These are phyloP conservation scores for Andinoacara biseriatus DNA, from an alignment of 2,113 vertebrate genomes.

Conservation along the genomic window DNA sequence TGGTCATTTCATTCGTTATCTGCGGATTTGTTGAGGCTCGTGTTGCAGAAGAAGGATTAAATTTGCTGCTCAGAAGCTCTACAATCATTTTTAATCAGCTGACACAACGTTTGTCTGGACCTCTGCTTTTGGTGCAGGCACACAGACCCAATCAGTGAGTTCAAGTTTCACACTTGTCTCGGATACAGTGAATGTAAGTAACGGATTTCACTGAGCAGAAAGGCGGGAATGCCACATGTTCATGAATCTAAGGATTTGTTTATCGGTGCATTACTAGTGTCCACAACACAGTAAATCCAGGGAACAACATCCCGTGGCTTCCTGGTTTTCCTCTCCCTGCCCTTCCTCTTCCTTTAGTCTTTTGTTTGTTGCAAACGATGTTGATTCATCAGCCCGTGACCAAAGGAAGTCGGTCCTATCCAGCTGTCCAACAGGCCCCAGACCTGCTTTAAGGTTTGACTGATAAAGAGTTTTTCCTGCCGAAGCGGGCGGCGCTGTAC, in stretches of 20 bases:
- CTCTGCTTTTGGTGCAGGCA: accelerated
- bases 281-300: neutral
- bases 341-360: neutral
- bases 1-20: accelerated
- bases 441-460: neutral
- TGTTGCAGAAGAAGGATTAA: neutral
- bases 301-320: neutral
- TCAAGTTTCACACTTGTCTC: neutral
- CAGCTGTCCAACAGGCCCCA: neutral
- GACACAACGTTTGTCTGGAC: neutral
- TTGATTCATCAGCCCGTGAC: neutral
- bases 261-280: neutral
- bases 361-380: neutral
- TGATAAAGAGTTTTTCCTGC: neutral
- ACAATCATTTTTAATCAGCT: neutral
- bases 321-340: neutral
- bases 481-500: neutral
- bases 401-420: neutral
- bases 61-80: neutral
- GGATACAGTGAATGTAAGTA: neutral
- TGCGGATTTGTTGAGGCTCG: accelerated
- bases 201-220: neutral
- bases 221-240: too few species aligned
- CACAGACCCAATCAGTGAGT: accelerated
- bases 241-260: neutral